Evolutionary conservation across 2,888 invertebrate genomes (phyloP).

Genomic region (Agrochola macilenta): DNA sequence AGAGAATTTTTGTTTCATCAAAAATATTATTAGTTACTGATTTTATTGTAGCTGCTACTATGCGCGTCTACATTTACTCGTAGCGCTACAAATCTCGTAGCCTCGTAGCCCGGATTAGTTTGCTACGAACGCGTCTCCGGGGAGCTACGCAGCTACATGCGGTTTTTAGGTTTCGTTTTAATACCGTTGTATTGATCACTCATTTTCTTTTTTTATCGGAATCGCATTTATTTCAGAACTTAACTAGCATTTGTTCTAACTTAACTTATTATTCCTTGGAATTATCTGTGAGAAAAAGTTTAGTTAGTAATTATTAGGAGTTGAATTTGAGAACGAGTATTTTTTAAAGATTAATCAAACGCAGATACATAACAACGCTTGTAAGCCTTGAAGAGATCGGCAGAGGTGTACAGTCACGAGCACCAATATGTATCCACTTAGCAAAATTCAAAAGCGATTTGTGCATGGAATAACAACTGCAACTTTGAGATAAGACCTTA

Average conservation of each 20-base stretch:
- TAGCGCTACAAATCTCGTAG: constrained; percentile 13
- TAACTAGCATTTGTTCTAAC: background rate
- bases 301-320: too few species aligned
- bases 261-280: background rate
- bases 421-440: too few species aligned
- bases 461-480: too few species aligned
- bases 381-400: background rate
- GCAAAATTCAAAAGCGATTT: too few species aligned
- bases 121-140: constrained; percentile 42
- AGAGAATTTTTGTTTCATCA: background rate
- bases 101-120: constrained; percentile 41
- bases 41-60: constrained; percentile 11
- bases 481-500: too few species aligned
- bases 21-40: background rate
- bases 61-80: constrained; percentile 14
- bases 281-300: too few species aligned
- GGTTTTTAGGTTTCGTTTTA: constrained; percentile 36
- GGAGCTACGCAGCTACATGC: constrained; percentile 51
- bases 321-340: background rate
- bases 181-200: constrained; percentile 38
- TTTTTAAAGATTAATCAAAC: too few species aligned
- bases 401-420: too few species aligned
- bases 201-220: constrained; percentile 28
- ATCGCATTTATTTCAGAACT: constrained; percentile 5
- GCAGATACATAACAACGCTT: background rate